A percentile compares a stretch with the other conserved stretches of the same genome.
Conservation (phyloP, 2,888 invertebrate species). For the Elysia crispata region DNA sequence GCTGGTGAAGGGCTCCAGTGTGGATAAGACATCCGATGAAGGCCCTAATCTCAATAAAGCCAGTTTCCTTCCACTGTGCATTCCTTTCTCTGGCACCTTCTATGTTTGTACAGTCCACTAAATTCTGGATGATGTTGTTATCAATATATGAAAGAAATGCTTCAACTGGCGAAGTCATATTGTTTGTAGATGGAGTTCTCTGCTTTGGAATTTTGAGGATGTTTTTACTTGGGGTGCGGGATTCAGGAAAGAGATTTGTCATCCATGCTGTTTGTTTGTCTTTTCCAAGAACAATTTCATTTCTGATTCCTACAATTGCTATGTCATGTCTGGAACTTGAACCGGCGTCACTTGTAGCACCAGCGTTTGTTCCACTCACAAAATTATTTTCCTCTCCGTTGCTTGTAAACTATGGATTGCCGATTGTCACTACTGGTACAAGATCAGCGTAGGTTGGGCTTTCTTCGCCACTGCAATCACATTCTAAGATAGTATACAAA, state of each 20-base stretch:
- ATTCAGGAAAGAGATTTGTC: neutral
- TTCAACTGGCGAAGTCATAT: slow-evolving; percentile 7
- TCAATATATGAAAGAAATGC: slow-evolving; percentile 7
- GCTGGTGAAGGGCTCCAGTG: slow-evolving; percentile 19
- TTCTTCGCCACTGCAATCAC: too few species aligned
- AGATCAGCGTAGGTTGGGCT: too few species aligned
- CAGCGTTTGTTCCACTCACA: neutral
- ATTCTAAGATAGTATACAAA: too few species aligned
- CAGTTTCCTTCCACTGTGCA: slow-evolving; percentile 6
- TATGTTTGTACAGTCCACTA: slow-evolving; percentile 34
- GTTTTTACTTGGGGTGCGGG: slow-evolving; percentile 23
- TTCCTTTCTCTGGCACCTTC: slow-evolving; percentile 26
- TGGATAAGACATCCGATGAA: slow-evolving; percentile 32
- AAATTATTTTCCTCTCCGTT: too few species aligned
- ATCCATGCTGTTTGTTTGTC: too few species aligned
- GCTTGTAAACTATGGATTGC: neutral
- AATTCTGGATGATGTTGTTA: slow-evolving; percentile 22
- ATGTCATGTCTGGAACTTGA: too few species aligned
- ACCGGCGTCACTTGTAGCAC: too few species aligned
- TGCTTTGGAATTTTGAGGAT: slow-evolving; percentile 23
- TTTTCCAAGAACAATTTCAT: too few species aligned
- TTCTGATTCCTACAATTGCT: too few species aligned
- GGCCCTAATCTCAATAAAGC: slow-evolving; percentile 31
- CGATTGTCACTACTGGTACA: neutral
- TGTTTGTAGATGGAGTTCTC: neutral